A percentile compares a stretch with the other conserved stretches of the same genome.
Conservation (phyloP, 1,140 invertebrate genomes). For the Lutraria rhynchaena region DNA sequence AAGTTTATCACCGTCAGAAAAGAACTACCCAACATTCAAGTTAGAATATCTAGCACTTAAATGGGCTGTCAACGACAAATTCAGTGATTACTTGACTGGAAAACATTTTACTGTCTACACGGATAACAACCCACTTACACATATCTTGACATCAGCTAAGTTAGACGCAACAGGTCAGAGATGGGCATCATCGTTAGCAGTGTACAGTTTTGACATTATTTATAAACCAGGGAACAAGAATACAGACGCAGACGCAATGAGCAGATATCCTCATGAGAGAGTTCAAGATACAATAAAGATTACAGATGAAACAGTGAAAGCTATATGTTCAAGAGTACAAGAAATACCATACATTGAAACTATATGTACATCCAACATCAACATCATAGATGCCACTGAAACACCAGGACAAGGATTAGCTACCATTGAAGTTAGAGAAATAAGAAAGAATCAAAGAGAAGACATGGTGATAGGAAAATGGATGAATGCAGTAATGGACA, state of each 20-base stretch:
- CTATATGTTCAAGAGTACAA: background rate
- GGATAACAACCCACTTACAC: conserved; percentile 2
- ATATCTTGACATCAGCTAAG: too few species aligned
- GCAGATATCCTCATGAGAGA: too few species aligned
- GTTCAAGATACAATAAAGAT: too few species aligned
- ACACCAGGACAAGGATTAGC: background rate
- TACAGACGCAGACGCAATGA: background rate
- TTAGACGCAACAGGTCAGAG: background rate
- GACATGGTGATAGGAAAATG: background rate
- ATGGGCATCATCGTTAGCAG: background rate
- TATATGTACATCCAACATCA: background rate
- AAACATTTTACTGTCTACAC: background rate
- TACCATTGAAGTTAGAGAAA: background rate
- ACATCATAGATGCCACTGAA: background rate
- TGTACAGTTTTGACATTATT: conserved; percentile 1
- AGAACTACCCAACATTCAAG: background rate
- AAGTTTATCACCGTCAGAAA: background rate
- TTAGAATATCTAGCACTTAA: background rate
- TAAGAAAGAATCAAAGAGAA: background rate
- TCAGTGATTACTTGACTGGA: conserved; percentile 4
- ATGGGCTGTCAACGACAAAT: conserved; percentile 3
- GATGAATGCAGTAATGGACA: background rate
- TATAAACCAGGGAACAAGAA: background rate
- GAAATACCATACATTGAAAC: background rate
- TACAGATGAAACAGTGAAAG: too few species aligned